Percentiles rank a stretch among this genome's conserved stretches.
Evolutionary conservation across 2,113 vertebrate genomes (phyloP).

Genomic region (Callorhinus ursinus): DNA sequence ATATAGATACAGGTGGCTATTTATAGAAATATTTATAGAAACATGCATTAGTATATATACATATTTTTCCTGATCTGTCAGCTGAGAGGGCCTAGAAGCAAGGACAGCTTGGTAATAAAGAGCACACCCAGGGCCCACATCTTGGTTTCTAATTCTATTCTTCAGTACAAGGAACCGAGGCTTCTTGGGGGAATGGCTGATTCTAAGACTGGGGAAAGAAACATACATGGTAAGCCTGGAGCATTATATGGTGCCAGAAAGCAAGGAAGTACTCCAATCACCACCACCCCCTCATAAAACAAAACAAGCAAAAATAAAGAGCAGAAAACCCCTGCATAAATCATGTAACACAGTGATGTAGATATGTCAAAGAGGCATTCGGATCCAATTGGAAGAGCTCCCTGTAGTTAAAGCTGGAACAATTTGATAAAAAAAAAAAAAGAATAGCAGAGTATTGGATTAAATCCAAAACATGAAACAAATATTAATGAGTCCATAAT

Average conservation of each 20-base stretch:
- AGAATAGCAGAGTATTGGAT: neutral
- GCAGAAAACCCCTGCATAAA: neutral
- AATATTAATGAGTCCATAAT: neutral
- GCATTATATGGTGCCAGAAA: neutral
- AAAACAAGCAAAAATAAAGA: neutral
- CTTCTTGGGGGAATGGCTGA: neutral
- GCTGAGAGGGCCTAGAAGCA: neutral
- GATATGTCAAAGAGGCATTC: neutral
- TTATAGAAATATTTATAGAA: neutral
- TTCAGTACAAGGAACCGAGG: neutral
- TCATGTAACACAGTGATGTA: neutral
- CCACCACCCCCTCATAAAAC: neutral
- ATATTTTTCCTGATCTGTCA: neutral
- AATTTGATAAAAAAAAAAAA: neutral
- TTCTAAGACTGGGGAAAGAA: neutral
- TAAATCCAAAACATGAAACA: neutral
- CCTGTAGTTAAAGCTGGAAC: neutral
- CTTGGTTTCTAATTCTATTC: neutral
- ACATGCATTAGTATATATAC: neutral
- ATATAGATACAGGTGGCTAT: neutral
- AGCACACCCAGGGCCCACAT: neutral
- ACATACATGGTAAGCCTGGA: neutral
- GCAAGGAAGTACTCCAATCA: neutral
- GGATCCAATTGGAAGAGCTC: neutral
- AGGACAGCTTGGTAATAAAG: neutral